Percentiles rank a stretch among this genome's conserved stretches.
phyloP scores from a whole-genome alignment of 1,140 invertebrate species.

The Diuraphis noxia region DNA sequence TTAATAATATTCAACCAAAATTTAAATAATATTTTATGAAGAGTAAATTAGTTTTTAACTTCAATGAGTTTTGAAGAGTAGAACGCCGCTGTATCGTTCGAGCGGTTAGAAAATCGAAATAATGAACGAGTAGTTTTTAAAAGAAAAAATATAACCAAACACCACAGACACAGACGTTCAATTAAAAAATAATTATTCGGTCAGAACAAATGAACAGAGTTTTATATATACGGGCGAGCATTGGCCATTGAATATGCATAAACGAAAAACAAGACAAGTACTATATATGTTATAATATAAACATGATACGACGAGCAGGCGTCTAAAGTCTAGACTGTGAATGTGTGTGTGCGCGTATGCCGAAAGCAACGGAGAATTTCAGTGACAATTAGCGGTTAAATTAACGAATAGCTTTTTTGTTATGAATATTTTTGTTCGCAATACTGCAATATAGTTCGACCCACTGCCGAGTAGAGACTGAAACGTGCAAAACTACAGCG shows the following conservation, averaged over 20 bases:
- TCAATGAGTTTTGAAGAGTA: background rate
- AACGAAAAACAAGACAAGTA: constrained; percentile 2
- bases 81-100: background rate
- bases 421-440: background rate
- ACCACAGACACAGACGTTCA: background rate
- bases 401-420: background rate
- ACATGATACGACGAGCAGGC: background rate
- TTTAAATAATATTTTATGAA: background rate
- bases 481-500: background rate
- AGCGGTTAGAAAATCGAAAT: background rate
- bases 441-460: background rate
- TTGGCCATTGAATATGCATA: background rate
- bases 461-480: background rate
- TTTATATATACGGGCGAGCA: background rate
- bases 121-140: background rate
- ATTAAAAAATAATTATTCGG: constrained; percentile 36
- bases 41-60: too few relatives aligned
- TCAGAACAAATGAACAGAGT: background rate
- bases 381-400: constrained; percentile 13
- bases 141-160: background rate
- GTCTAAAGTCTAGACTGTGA: background rate
- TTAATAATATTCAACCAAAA: background rate
- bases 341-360: background rate
- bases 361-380: background rate
- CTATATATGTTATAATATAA: background rate